phyloP scores from a whole-genome alignment of 2,797 vertebrate genomes.

The Sphenopsis melanotis region DNA sequence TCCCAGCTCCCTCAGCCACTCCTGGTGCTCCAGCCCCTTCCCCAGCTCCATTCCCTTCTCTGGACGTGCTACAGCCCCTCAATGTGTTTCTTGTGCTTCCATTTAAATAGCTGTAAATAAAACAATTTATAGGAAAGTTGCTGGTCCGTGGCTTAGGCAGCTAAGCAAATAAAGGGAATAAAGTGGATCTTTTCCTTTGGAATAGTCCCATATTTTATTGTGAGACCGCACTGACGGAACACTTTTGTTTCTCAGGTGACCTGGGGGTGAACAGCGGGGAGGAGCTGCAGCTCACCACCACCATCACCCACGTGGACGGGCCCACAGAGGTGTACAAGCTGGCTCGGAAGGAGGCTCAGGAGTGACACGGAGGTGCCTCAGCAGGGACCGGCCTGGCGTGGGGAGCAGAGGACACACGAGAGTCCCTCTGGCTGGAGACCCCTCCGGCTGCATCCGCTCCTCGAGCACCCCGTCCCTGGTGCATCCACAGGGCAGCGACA shows the following conservation, averaged over 20 bases:
- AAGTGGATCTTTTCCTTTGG: accelerated
- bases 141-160: background rate
- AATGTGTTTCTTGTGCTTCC: background rate
- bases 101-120: background rate
- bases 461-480: background rate
- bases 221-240: background rate
- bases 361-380: conserved; percentile 68
- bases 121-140: background rate
- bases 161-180: background rate
- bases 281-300: conserved; percentile 93
- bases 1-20: background rate
- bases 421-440: background rate
- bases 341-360: conserved; percentile 91
- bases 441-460: background rate
- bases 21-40: background rate
- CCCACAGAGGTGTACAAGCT: conserved; percentile 94
- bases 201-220: background rate
- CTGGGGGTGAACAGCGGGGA: conserved; percentile 85
- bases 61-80: accelerated
- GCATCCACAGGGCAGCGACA: background rate
- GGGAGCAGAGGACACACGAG: background rate
- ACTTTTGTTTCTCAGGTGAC: conserved; percentile 76
- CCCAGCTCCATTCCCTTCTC: background rate
- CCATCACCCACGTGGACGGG: conserved; percentile 90
- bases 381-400: background rate